Base-by-base conservation (phyloP, 92 coral and sea anemone species). In the Hydrozoanthus gracilis region DNA sequence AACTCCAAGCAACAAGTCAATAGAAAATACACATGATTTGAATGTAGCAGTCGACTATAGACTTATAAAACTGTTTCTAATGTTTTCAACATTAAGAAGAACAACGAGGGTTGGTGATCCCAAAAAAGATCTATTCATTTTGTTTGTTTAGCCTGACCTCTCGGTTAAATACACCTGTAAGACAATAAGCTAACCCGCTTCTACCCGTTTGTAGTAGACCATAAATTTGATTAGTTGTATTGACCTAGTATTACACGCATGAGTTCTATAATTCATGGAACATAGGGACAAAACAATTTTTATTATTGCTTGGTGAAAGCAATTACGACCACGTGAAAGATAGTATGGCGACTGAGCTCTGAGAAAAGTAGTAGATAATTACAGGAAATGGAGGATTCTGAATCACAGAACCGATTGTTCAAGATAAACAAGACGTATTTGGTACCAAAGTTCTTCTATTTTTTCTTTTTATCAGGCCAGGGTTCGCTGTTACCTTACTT, bases 401-500 rank as follows among this genome's bases (percentile, higher is more conserved):
- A 39, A 51, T 56, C 35, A 77, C 77, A 82, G 79, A 87, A 39
- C 52, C 58, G 49, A 7, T 83, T 87, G 45, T 88, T 76, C 82
- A 84, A 84, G 80, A 66, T 94, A 45, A 90, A 94, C 86, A 94
- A 87, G 70, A 87, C 71, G 46, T 94, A 94, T 72, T 66, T 94
- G 77, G 90, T 94, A 60, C 94, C 98, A 44, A 94, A 94, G 82
- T 91, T 89, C 39, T 94, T 94, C 82, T 94, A 92, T 83, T 91
- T 92, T 71, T 92, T 92, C 87, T 94, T 94, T 80, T 86, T 94
- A 48, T 89, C 98, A 39, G 98, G 95, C 15, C 98, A 94, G 88
- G 98, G 98, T 17, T 94, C 98, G 8, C 86, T 94, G 85, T 71
- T 94, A 78, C 98, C 98, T 5, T 94, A 94, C 60, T 74, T 94